A percentile compares a stretch with the other conserved stretches of the same genome.
phyloP scores from a whole-genome alignment of 1,140 invertebrate species.

The Drosophila mojavensis region DNA sequence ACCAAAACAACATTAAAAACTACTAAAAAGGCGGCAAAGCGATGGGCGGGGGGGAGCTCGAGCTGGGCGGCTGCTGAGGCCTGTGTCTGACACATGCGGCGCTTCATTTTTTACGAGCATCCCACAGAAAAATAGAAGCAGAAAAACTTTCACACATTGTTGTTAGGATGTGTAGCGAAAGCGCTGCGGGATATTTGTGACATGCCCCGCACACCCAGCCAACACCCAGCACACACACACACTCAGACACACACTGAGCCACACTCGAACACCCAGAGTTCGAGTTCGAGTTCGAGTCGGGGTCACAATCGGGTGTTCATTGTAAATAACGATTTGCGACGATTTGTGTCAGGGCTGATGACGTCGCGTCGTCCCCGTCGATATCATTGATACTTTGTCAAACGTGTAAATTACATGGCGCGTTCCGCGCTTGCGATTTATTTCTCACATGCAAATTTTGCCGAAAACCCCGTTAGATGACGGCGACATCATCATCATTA shows the following conservation, averaged over 20 bases:
- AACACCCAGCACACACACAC: background rate
- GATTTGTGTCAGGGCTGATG: slow-evolving; percentile 78
- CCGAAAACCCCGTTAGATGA: slow-evolving; percentile 38
- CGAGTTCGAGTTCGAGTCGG: background rate
- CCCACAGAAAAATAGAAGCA: background rate
- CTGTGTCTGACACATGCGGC: slow-evolving; percentile 79
- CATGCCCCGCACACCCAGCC: slow-evolving; percentile 22
- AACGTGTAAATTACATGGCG: slow-evolving; percentile 81
- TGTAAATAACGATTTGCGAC: slow-evolving; percentile 80
- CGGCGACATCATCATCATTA: slow-evolving; percentile 73
- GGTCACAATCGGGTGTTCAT: slow-evolving; percentile 33
- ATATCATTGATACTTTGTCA: slow-evolving; percentile 83
- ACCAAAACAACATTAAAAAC: slow-evolving; percentile 80
- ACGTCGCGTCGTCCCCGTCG: slow-evolving; percentile 61
- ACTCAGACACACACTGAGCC: no score
- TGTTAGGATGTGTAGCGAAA: slow-evolving; percentile 75
- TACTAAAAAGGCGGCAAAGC: slow-evolving; percentile 60
- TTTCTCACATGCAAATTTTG: slow-evolving; percentile 74
- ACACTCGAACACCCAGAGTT: background rate
- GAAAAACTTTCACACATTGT: slow-evolving; percentile 83
- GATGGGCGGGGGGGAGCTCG: background rate
- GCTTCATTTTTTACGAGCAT: slow-evolving; percentile 60
- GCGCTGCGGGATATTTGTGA: slow-evolving; percentile 75
- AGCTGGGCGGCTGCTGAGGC: slow-evolving; percentile 11
- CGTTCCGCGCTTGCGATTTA: slow-evolving; percentile 62